These are phyloP conservation scores for Acanthosepion pharaonis DNA, from an alignment of 2,888 invertebrate species.

Conservation along the genomic window DNA sequence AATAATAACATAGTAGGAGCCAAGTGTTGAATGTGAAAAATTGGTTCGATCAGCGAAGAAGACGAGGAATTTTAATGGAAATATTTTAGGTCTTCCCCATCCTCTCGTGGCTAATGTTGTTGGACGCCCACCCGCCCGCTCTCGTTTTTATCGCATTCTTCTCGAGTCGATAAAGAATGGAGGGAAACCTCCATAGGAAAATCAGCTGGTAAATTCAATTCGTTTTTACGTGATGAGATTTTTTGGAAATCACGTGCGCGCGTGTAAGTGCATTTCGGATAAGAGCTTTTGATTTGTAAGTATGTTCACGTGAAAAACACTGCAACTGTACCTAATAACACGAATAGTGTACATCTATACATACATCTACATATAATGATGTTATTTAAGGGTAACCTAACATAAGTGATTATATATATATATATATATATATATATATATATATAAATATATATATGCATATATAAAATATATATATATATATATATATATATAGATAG, in stretches of 20 bases:
- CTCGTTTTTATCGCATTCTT: background rate
- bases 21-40: background rate
- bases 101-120: background rate
- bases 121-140: background rate
- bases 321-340: background rate
- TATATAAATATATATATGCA: constrained; percentile 35
- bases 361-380: background rate
- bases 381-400: background rate
- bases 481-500: too few species aligned
- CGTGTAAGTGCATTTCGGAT: background rate
- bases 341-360: background rate
- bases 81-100: background rate
- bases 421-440: constrained; percentile 17
- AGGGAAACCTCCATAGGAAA: background rate
- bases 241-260: background rate
- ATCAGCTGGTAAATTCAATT: background rate
- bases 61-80: background rate
- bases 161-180: background rate
- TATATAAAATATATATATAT: background rate
- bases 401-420: background rate
- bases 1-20: background rate
- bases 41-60: background rate
- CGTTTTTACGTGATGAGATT: background rate
- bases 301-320: too few species aligned
- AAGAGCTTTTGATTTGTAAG: too few species aligned